Percentiles rank a stretch among this genome's conserved stretches.
phyloP scores from a whole-genome alignment of 2,797 vertebrate genomes.

The Halcyon badia region DNA sequence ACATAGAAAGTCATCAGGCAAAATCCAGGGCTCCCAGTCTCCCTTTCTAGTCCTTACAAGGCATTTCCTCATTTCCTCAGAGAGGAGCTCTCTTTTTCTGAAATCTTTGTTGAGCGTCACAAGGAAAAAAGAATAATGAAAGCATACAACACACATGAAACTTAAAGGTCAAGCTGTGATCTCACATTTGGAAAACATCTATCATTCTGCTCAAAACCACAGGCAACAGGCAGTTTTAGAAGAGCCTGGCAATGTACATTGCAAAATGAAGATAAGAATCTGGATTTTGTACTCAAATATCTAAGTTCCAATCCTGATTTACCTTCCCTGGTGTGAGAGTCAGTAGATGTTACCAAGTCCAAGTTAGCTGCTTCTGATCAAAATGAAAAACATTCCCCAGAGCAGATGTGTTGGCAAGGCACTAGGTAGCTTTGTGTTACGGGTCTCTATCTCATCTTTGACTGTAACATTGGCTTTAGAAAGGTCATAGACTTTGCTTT shows the following conservation, averaged over 20 bases:
- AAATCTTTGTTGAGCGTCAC: neutral
- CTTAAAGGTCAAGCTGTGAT: slow-evolving; percentile 45
- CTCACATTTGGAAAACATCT: slow-evolving; percentile 24
- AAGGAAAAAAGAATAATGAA: slow-evolving; percentile 6
- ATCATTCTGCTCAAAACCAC: neutral
- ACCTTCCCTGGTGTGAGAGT: slow-evolving; percentile 33
- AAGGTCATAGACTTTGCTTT: slow-evolving; percentile 63
- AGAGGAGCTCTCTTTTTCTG: neutral
- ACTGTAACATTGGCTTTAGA: slow-evolving; percentile 50
- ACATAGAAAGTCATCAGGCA: neutral
- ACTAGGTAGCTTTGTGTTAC: neutral
- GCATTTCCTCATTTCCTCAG: slow-evolving; percentile 43
- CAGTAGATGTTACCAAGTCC: slow-evolving; percentile 34
- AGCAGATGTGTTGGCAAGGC: slow-evolving; percentile 72
- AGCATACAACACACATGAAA: slow-evolving; percentile 32
- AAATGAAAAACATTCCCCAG: slow-evolving; percentile 49
- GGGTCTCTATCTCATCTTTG: neutral
- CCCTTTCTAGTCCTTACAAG: slow-evolving; percentile 17
- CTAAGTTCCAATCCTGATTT: neutral
- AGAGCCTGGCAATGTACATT: neutral
- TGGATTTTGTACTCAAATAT: neutral
- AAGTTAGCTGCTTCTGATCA: slow-evolving; percentile 59
- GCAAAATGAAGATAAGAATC: slow-evolving; percentile 15
- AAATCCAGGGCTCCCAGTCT: neutral
- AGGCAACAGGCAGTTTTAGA: neutral